Percentiles rank a stretch among this genome's conserved stretches.
Conservation (phyloP, 1,140 invertebrate genomes). For the Pemphigus obesinymphae region DNA sequence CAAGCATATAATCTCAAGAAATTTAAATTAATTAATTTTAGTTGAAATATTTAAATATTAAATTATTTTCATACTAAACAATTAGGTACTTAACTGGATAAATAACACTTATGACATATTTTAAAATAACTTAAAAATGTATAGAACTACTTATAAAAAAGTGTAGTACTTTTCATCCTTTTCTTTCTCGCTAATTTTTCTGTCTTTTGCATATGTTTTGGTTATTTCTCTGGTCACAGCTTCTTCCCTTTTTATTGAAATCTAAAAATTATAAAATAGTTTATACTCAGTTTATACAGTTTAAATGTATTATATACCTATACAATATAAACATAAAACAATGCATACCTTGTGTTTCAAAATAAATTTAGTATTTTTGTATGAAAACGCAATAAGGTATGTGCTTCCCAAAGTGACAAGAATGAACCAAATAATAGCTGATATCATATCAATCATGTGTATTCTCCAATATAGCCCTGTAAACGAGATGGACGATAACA, state of each 20-base stretch:
- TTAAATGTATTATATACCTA: background rate
- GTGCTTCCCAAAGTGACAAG: conserved; percentile 81
- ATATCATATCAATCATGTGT: conserved; percentile 89
- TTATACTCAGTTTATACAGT: too few relatives aligned
- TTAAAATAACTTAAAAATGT: too few relatives aligned
- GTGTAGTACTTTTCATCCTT: conserved; percentile 85
- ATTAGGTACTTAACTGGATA: too few relatives aligned
- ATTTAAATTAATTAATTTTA: too few relatives aligned
- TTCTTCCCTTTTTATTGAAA: conserved; percentile 92
- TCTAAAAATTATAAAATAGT: conserved; percentile 53
- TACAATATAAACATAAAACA: background rate
- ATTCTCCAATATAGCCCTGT: conserved; percentile 97
- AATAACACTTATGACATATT: too few relatives aligned
- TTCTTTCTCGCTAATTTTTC: conserved; percentile 98
- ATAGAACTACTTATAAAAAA: too few relatives aligned
- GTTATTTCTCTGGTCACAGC: conserved; percentile 91
- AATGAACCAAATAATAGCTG: conserved; percentile 82
- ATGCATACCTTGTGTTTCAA: conserved; percentile 88
- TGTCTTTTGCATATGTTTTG: conserved; percentile 88
- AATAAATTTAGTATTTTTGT: conserved; percentile 97
- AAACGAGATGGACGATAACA: background rate
- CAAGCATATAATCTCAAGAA: too few relatives aligned
- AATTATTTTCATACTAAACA: too few relatives aligned
- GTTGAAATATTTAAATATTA: too few relatives aligned
- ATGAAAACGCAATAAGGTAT: conserved; percentile 90